Percentiles rank a stretch among this genome's conserved stretches.
These are phyloP conservation scores for Enteromius mattozi DNA, from an alignment of 2,797 vertebrate species.

Conservation along the genomic window DNA sequence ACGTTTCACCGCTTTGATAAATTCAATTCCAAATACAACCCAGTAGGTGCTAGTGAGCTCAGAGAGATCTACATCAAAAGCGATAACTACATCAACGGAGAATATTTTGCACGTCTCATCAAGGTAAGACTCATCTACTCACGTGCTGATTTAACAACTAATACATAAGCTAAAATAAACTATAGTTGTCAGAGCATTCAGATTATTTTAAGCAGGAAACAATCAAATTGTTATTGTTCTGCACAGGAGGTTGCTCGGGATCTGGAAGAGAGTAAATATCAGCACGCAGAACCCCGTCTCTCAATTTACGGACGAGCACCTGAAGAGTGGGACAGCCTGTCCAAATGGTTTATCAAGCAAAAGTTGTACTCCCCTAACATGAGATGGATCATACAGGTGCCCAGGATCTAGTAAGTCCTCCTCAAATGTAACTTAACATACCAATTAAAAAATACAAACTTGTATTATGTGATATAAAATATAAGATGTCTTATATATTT, in stretches of 20 bases:
- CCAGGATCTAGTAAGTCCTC: constrained; percentile 94
- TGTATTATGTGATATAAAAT: no score
- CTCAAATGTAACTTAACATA: neutral
- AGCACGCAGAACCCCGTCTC: constrained; percentile 92
- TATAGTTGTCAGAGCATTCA: neutral
- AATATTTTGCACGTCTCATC: constrained; percentile 96
- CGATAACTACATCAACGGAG: constrained; percentile 92
- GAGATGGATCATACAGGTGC: constrained; percentile 97
- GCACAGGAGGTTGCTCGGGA: constrained; percentile 89
- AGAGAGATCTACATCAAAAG: constrained; percentile 94
- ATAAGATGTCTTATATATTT: no score
- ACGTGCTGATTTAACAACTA: neutral
- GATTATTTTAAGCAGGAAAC: neutral
- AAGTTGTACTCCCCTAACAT: constrained; percentile 93
- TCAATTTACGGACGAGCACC: constrained; percentile 93
- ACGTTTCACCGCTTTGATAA: constrained; percentile 98
- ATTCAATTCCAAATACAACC: constrained; percentile 99
- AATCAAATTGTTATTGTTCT: neutral
- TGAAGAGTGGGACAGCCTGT: constrained; percentile 87
- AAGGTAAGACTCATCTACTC: constrained; percentile 79
- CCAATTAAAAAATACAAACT: neutral
- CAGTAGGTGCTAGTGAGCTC: constrained; percentile 94
- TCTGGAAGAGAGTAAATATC: constrained; percentile 95
- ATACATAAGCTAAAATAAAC: constrained; percentile 1
- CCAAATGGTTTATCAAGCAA: constrained; percentile 94